Percentiles rank a stretch among this genome's conserved stretches.
These are phyloP conservation scores for Eriosoma lanigerum DNA, from an alignment of 1,140 invertebrate genomes.

Conservation along the genomic window DNA sequence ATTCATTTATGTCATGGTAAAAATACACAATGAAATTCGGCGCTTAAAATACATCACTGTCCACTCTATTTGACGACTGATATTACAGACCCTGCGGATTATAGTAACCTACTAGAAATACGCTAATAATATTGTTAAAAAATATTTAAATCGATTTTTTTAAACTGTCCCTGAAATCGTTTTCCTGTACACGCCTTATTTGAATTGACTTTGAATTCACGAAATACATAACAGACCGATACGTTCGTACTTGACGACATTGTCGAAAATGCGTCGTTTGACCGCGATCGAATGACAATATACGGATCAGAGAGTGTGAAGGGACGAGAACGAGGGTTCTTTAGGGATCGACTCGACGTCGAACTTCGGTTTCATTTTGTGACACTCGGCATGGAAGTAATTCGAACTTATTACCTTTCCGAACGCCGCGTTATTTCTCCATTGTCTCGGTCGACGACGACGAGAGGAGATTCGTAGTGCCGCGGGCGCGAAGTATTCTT, in stretches of 20 bases:
- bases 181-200: no score
- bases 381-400: slow-evolving; percentile 49
- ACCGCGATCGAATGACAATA: slow-evolving; percentile 41
- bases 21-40: no score
- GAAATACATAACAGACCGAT: no score
- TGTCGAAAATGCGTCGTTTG: slow-evolving; percentile 27
- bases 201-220: no score
- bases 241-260: background rate
- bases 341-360: slow-evolving; percentile 7
- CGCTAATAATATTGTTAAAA: no score
- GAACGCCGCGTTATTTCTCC: slow-evolving; percentile 43
- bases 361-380: slow-evolving; percentile 49
- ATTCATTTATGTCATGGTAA: no score
- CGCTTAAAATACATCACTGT: no score
- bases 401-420: slow-evolving; percentile 50
- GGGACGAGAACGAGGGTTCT: background rate
- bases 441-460: slow-evolving; percentile 6
- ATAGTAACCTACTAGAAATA: no score
- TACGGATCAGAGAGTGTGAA: background rate
- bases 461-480: background rate
- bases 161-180: no score
- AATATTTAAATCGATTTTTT: no score
- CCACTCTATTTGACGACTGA: no score
- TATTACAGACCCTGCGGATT: no score
- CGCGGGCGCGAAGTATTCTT: background rate